Percentiles rank a stretch among this genome's conserved stretches.
Evolutionary conservation across 2,113 vertebrate genomes (phyloP).

Genomic region (Coptodon bakossiorum): DNA sequence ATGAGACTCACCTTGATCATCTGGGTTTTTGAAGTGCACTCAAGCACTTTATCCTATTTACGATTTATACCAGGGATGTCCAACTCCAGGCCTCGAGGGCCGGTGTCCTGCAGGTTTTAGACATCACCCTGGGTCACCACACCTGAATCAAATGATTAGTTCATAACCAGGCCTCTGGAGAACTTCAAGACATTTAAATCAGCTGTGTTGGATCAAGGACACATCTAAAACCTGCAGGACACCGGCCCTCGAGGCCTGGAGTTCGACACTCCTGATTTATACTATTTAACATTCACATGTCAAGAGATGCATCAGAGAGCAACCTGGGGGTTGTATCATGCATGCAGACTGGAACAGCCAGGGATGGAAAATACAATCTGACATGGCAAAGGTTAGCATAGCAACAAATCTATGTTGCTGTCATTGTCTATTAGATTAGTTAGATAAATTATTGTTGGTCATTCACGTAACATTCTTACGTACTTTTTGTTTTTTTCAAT

Average conservation of each 20-base stretch:
- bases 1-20: neutral
- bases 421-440: neutral
- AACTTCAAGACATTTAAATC: too few relatives aligned
- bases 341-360: neutral
- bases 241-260: too few relatives aligned
- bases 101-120: too few relatives aligned
- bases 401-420: neutral
- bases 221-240: too few relatives aligned
- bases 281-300: accelerated
- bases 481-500: neutral
- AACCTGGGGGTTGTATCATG: neutral
- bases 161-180: too few relatives aligned
- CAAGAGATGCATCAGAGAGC: neutral
- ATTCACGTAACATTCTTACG: accelerated
- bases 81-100: too few relatives aligned
- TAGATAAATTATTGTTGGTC: neutral
- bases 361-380: accelerated
- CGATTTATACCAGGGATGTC: neutral
- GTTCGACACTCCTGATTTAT: neutral
- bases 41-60: neutral
- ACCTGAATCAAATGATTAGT: too few relatives aligned
- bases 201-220: too few relatives aligned
- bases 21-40: neutral
- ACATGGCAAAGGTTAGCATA: neutral
- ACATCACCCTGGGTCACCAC: too few relatives aligned